Evolutionary conservation across 2,113 vertebrate species (phyloP).

Genomic region (Heloderma charlesbogerti): DNA sequence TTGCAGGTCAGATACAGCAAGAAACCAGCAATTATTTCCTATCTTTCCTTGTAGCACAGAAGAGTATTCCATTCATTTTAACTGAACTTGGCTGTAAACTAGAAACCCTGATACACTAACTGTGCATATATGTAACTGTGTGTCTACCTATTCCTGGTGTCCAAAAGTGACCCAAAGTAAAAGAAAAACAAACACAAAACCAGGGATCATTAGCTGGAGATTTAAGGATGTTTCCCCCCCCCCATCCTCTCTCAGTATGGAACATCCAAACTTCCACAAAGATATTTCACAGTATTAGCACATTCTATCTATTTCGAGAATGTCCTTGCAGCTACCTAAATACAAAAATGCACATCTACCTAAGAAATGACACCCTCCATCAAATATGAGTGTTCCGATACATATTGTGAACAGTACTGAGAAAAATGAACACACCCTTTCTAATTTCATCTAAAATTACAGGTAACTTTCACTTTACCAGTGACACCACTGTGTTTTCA

Average conservation of each 20-base stretch:
- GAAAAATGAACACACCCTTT: conserved; percentile 44
- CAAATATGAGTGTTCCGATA: conserved; percentile 35
- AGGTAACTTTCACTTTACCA: conserved; percentile 31
- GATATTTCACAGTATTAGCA: conserved; percentile 23
- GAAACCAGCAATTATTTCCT: conserved; percentile 51
- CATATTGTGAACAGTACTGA: conserved; percentile 33
- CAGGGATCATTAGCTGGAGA: conserved; percentile 36
- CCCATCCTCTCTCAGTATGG: neutral
- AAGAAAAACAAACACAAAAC: conserved; percentile 13
- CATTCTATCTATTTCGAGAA: conserved; percentile 39
- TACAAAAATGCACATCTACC: conserved; percentile 26
- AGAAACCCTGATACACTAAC: conserved; percentile 26
- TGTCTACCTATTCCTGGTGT: conserved; percentile 10
- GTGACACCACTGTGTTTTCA: neutral
- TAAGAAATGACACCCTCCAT: conserved; percentile 7
- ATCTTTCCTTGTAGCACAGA: conserved; percentile 54
- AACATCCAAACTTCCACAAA: conserved; percentile 55
- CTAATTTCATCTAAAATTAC: conserved; percentile 45
- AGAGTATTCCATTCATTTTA: conserved; percentile 57
- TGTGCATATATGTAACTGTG: conserved; percentile 30
- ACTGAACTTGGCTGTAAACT: conserved; percentile 63
- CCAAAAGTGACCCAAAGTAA: conserved; percentile 39
- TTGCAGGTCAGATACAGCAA: conserved; percentile 49
- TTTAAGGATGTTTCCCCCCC: conserved; percentile 30
- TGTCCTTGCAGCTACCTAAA: conserved; percentile 30